phyloP scores from a whole-genome alignment of 2,888 invertebrate genomes.

The Isoperla grammatica region DNA sequence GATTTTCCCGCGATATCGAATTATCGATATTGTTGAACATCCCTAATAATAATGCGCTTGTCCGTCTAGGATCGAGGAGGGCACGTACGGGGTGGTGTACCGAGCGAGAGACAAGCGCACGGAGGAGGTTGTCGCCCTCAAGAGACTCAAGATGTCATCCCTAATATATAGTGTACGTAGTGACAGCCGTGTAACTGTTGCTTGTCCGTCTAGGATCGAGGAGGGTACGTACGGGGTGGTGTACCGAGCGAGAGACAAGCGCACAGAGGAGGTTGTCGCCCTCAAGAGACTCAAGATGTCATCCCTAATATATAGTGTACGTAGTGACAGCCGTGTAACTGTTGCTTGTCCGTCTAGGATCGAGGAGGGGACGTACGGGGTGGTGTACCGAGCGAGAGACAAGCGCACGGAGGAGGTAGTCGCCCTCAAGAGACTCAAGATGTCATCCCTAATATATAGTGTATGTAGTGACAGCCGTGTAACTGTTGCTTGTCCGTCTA shows the following conservation, averaged over 20 bases:
- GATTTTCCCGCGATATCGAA: no score
- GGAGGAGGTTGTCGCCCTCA: constrained; percentile 95
- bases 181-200: no score
- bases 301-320: no score
- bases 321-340: no score
- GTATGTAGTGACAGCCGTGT: no score
- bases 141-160: constrained; percentile 98
- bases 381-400: constrained; percentile 94
- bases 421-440: constrained; percentile 94
- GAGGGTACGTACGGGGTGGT: constrained; percentile 99
- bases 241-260: constrained; percentile 91
- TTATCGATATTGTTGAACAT: no score
- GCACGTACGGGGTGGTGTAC: constrained; percentile 98
- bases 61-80: constrained; percentile 80
- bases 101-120: constrained; percentile 93
- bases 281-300: constrained; percentile 98
- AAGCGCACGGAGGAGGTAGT: constrained; percentile 97
- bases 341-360: constrained; percentile 54
- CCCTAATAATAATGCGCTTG: no score
- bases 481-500: constrained; percentile 28
- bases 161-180: no score
- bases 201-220: constrained; percentile 69
- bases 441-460: no score
- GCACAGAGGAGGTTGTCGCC: constrained; percentile 96
- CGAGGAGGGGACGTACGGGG: constrained; percentile 98